Conservation (phyloP, 2,888 invertebrate species). For the Epinotia brunnichana region DNA sequence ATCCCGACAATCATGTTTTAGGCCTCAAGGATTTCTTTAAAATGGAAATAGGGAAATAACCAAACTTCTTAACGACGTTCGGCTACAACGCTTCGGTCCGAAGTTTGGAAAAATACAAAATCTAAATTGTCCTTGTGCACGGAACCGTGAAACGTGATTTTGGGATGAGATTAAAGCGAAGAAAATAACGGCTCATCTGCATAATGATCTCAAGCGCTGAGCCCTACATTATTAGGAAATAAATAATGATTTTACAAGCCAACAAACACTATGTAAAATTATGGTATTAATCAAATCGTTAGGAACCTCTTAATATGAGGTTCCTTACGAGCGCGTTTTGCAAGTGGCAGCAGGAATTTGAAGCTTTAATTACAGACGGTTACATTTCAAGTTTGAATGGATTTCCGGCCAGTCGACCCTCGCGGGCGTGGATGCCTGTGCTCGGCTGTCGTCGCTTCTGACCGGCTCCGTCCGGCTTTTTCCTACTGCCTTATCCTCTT, state of each 20-base stretch:
- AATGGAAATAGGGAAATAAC: conserved; percentile 41
- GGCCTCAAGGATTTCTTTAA: conserved; percentile 41
- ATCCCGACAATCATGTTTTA: conserved; percentile 34
- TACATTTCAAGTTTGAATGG: too few relatives aligned
- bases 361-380: too few relatives aligned
- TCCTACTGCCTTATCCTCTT: too few relatives aligned
- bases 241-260: not conserved
- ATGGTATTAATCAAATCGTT: too few relatives aligned
- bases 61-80: conserved; percentile 39
- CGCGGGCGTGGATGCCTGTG: too few relatives aligned
- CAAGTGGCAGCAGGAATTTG: too few relatives aligned
- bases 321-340: too few relatives aligned
- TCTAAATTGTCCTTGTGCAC: conserved; percentile 35
- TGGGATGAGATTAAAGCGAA: conserved; percentile 10
- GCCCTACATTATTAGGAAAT: not conserved
- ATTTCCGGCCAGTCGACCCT: too few relatives aligned
- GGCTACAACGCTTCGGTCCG: conserved; percentile 17
- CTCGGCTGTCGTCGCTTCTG: too few relatives aligned
- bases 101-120: conserved; percentile 41
- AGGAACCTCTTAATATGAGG: too few relatives aligned
- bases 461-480: too few relatives aligned
- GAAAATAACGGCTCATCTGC: conserved; percentile 26
- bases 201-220: conserved; percentile 15
- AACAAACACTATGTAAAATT: not conserved
- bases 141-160: conserved; percentile 37